Percentiles rank a stretch among this genome's conserved stretches.
Evolutionary conservation across 2,888 invertebrate species (phyloP).

Genomic region (Pseudeuparius sepicola): DNA sequence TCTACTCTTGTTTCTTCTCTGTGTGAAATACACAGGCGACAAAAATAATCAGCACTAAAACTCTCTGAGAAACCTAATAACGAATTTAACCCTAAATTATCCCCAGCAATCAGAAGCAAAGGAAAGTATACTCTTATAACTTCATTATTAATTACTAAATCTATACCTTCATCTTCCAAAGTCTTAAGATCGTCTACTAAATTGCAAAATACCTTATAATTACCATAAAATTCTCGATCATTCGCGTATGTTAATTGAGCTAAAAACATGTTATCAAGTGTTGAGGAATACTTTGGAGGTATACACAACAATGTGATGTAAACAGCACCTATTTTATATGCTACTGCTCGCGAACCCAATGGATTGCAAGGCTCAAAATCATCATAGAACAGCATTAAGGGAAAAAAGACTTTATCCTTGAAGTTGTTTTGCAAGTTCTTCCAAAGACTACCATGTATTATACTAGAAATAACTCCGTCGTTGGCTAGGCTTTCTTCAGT

Average conservation of each 20-base stretch:
- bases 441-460: constrained; percentile 9
- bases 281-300: constrained; percentile 11
- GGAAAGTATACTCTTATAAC: constrained; percentile 9
- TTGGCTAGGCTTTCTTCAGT: too few species aligned
- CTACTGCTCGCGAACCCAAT: constrained; percentile 14
- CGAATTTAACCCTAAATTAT: constrained; percentile 13
- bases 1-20: neutral
- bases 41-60: constrained; percentile 3
- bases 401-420: constrained; percentile 7
- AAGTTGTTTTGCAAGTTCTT: too few species aligned
- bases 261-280: constrained; percentile 14
- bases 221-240: constrained; percentile 11
- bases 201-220: constrained; percentile 7
- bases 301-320: constrained; percentile 14
- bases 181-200: constrained; percentile 12
- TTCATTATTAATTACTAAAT: constrained; percentile 1
- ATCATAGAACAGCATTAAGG: constrained; percentile 12
- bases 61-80: constrained; percentile 9
- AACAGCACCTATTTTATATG: constrained; percentile 14
- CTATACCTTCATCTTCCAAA: constrained; percentile 13
- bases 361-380: constrained; percentile 15
- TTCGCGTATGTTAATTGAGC: constrained; percentile 10
- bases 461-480: constrained; percentile 5
- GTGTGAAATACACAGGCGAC: constrained; percentile 3
- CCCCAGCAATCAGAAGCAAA: constrained; percentile 9